These are phyloP conservation scores for Drosophila repleta DNA, from an alignment of 1,140 invertebrate genomes.

Conservation along the genomic window DNA sequence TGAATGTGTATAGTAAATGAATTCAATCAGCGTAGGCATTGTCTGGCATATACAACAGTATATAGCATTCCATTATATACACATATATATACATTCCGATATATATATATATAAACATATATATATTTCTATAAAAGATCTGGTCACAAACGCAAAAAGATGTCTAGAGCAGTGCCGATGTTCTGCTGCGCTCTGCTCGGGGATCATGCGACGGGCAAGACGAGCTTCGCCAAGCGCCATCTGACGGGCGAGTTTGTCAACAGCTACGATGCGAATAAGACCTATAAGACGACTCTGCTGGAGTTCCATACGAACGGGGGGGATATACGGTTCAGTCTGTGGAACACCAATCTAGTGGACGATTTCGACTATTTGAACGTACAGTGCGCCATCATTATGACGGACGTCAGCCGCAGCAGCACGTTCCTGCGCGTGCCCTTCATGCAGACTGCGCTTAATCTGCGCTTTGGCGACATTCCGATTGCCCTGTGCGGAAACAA, in stretches of 20 bases:
- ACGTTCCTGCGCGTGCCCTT: background rate
- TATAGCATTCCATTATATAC: too few relatives aligned
- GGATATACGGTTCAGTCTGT: background rate
- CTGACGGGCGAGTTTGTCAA: slow-evolving; percentile 11
- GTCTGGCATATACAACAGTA: too few relatives aligned
- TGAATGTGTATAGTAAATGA: too few relatives aligned
- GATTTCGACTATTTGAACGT: background rate
- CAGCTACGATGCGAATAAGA: background rate
- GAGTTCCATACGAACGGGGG: background rate
- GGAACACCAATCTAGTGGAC: background rate
- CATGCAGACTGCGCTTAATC: background rate
- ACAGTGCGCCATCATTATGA: slow-evolving; percentile 7
- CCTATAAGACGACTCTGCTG: background rate
- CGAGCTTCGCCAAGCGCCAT: slow-evolving; percentile 1
- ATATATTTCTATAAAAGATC: too few relatives aligned
- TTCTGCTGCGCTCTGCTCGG: background rate
- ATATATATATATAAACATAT: background rate
- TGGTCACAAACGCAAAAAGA: too few relatives aligned
- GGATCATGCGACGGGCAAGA: background rate
- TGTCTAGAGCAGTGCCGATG: background rate
- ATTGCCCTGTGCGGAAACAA: slow-evolving; percentile 8
- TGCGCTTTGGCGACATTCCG: background rate
- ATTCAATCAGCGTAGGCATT: too few relatives aligned
- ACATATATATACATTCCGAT: background rate
- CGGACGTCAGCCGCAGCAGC: background rate